Evolutionary conservation across 2,113 vertebrate genomes (phyloP).

Genomic region (Boleophthalmus pectinirostris): DNA sequence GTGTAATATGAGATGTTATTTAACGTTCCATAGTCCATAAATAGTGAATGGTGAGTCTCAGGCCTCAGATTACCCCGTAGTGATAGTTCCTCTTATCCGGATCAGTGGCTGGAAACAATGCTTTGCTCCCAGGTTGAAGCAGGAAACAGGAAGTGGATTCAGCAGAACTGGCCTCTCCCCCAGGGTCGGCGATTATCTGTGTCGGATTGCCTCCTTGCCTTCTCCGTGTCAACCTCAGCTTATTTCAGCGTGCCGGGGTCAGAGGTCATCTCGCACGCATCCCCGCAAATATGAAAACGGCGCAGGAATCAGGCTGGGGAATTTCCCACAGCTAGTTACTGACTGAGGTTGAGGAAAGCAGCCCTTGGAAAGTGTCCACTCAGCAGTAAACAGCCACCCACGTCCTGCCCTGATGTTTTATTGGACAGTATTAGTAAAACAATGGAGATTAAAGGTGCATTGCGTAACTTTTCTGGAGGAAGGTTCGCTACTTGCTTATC

Average conservation of each 20-base stretch:
- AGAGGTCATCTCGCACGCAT: slow-evolving; percentile 54
- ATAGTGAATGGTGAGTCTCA: slow-evolving; percentile 5
- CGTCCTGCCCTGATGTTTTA: slow-evolving; percentile 38
- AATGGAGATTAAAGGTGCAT: slow-evolving; percentile 35
- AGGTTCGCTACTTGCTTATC: too few species aligned
- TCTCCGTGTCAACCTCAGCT: slow-evolving; percentile 29
- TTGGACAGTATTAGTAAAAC: slow-evolving; percentile 54
- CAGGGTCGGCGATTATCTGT: slow-evolving; percentile 43
- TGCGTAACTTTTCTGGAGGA: too few species aligned
- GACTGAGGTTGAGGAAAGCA: slow-evolving; percentile 33
- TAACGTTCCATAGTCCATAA: slow-evolving; percentile 43
- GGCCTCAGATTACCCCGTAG: slow-evolving; percentile 22
- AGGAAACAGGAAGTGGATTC: slow-evolving; percentile 67
- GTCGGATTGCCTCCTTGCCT: slow-evolving; percentile 21
- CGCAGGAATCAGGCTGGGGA: slow-evolving; percentile 23
- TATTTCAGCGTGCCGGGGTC: slow-evolving; percentile 37
- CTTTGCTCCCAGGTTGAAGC: slow-evolving; percentile 14
- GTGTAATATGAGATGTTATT: slow-evolving; percentile 23
- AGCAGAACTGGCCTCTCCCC: slow-evolving; percentile 19
- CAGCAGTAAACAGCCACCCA: slow-evolving; percentile 37
- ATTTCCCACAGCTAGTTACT: slow-evolving; percentile 52
- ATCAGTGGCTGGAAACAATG: slow-evolving; percentile 29
- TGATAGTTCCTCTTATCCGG: slow-evolving; percentile 5
- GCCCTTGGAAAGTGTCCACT: slow-evolving; percentile 46
- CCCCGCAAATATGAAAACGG: slow-evolving; percentile 29